Percentiles rank a stretch among this genome's conserved stretches.
Evolutionary conservation across 1,140 invertebrate species (phyloP).

Genomic region (Bombus balteatus): DNA sequence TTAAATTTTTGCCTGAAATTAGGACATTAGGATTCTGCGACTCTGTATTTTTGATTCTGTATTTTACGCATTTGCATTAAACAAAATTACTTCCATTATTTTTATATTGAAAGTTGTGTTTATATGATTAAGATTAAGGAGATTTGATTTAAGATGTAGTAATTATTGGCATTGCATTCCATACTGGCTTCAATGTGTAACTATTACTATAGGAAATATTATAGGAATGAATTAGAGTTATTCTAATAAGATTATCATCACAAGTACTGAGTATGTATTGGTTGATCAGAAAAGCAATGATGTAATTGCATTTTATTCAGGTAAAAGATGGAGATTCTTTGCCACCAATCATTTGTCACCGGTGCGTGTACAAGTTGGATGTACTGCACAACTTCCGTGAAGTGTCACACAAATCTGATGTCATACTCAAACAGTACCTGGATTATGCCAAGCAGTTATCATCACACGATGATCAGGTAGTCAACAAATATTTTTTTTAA

Average conservation of each 20-base stretch:
- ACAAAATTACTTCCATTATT: not conserved
- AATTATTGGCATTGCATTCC: not conserved
- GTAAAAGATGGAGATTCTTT: slow-evolving; percentile 82
- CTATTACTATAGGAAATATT: not conserved
- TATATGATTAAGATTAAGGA: not conserved
- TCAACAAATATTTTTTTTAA: slow-evolving; percentile 22
- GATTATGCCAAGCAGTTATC: slow-evolving; percentile 81
- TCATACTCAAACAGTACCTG: slow-evolving; percentile 83
- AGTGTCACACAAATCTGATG: slow-evolving; percentile 81
- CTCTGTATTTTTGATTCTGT: not conserved
- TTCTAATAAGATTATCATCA: not conserved
- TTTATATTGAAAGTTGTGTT: not conserved
- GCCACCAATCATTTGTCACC: slow-evolving; percentile 82
- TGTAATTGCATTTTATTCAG: slow-evolving; percentile 68
- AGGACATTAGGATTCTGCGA: no score
- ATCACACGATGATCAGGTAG: slow-evolving; percentile 77
- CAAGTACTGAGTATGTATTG: not conserved
- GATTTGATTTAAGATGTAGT: not conserved
- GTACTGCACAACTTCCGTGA: slow-evolving; percentile 82
- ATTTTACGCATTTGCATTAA: not conserved
- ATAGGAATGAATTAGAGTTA: not conserved
- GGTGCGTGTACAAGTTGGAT: slow-evolving; percentile 82
- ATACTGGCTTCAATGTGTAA: not conserved
- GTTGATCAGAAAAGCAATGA: not conserved
- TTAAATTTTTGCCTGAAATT: not conserved